Percentiles rank a stretch among this genome's conserved stretches.
Evolutionary conservation across 2,113 vertebrate genomes (phyloP).

Genomic region (Nyctereutes procyonoides): DNA sequence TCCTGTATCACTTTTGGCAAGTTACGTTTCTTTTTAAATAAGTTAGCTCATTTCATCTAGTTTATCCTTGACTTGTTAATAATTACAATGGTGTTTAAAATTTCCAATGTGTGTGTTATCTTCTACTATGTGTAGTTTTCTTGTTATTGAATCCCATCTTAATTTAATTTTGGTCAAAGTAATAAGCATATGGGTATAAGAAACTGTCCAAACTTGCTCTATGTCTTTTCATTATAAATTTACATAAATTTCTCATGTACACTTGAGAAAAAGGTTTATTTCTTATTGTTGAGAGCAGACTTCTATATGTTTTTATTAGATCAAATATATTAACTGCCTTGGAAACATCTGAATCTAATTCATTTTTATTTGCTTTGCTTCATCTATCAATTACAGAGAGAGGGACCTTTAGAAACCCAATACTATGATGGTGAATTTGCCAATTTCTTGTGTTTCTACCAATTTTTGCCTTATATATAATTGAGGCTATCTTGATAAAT

Average conservation of each 20-base stretch:
- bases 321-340: background rate
- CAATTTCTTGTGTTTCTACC: background rate
- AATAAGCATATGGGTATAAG: background rate
- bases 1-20: background rate
- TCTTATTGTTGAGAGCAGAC: background rate
- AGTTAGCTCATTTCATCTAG: background rate
- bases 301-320: background rate
- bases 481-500: slow-evolving; percentile 5
- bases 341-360: background rate
- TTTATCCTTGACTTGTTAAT: background rate
- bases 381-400: background rate
- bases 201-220: background rate
- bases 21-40: background rate
- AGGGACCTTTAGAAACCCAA: background rate
- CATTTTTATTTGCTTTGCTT: slow-evolving; percentile 24
- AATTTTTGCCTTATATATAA: background rate
- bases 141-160: background rate
- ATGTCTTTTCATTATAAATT: background rate
- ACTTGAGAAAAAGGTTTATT: background rate
- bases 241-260: background rate
- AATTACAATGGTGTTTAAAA: background rate
- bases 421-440: background rate
- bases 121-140: background rate
- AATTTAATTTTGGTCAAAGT: background rate
- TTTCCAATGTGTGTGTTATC: background rate